Percentiles rank a stretch among this genome's conserved stretches.
Conservation (phyloP, 2,888 invertebrate genomes). For the Nebria brevicollis region DNA sequence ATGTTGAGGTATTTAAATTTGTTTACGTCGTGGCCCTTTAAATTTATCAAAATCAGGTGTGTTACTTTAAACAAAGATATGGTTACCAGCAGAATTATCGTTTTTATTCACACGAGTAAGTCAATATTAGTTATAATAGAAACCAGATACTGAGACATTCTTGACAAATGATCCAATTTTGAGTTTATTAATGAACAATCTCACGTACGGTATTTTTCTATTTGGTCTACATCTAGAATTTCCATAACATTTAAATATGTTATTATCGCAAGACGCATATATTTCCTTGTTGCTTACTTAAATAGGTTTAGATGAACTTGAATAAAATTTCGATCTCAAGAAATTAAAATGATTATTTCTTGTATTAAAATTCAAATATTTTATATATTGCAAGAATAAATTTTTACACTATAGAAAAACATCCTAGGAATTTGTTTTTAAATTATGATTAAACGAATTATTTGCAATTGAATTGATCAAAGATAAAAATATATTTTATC, state of each 20-base stretch:
- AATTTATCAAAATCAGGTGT: slow-evolving; percentile 38
- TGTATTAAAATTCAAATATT: too few relatives aligned
- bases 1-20: slow-evolving; percentile 28
- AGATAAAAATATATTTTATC: too few relatives aligned
- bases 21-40: slow-evolving; percentile 33
- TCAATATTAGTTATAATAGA: neutral
- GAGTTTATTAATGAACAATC: neutral
- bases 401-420: too few relatives aligned
- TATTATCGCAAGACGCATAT: neutral
- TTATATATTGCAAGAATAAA: too few relatives aligned
- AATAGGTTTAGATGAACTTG: neutral
- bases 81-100: neutral
- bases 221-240: neutral
- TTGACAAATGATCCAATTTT: neutral
- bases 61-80: slow-evolving; percentile 36
- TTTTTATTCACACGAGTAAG: neutral
- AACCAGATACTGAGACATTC: neutral
- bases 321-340: neutral
- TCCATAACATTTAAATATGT: neutral
- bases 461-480: too few relatives aligned
- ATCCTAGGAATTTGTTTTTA: too few relatives aligned
- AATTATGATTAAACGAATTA: too few relatives aligned
- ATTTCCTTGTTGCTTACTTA: neutral
- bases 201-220: neutral
- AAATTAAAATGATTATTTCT: too few relatives aligned